Evolutionary conservation across 2,113 vertebrate species (phyloP), one percentile per base, ranked within the genome.

Genomic region (Phyllostomus hastatus): DNA sequence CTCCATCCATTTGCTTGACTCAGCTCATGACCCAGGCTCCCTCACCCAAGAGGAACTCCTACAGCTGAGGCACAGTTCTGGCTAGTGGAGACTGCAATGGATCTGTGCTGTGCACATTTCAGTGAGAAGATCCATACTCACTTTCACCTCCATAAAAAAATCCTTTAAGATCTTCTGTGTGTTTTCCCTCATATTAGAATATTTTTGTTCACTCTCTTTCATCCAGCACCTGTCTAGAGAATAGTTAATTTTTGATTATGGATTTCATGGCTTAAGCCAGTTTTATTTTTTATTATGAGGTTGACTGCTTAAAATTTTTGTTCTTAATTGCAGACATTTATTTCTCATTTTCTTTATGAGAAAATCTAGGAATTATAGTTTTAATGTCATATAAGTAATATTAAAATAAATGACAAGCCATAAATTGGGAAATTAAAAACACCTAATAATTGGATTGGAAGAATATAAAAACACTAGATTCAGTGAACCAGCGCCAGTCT

Each of bases 391-490:
- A 70, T 88, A 59, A 96, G 75, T 79, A 90, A 97, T 92, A 96
- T 96, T 93, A 94, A 95, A 97, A 98, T 95, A 97, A 97, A 97
- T 96, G 50, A 28, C 12, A 94, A 91, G 26, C 7, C 33, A 72
- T 33, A 57, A 93, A 85, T 73, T 92, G 52, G 41, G 52, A 50
- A 94, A 94, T 97, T 98, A 97, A 97, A 97, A 96, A 97, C 59
- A 95, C 67, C 89, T 97, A 96, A 96, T 96, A 96, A 97, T 95
- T 96, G 67, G 89, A 90, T 88, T 97, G 70, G 64, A 83, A 70
- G 93, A 95, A 94, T 94, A 90, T 70, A 88, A 97, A 97, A 97
- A 88, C 2, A 72, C 54, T 93, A 81, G 43, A 85, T 90, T 96
- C 93, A 90, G 75, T 96, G 96, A 97, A 96, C 96, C 91, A 93